A percentile compares a stretch with the other conserved stretches of the same genome.
Conservation (phyloP, 2,113 vertebrate genomes). For the Bos javanicus region DNA sequence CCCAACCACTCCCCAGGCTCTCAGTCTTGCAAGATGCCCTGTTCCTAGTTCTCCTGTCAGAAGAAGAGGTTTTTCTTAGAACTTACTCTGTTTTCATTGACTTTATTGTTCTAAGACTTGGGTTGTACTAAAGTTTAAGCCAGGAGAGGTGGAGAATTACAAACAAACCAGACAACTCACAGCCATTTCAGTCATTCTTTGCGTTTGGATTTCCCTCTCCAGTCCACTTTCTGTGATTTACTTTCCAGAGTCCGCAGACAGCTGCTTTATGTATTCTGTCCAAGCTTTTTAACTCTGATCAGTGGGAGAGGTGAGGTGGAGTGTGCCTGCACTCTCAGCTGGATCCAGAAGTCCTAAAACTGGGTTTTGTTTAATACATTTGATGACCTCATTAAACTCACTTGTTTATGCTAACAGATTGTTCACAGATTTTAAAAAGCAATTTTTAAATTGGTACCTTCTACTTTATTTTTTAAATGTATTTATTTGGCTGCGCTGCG, state of each 20-base stretch:
- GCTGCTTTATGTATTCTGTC: not conserved
- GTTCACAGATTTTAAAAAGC: not conserved
- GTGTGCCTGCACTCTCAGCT: rapidly evolving
- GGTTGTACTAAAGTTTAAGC: not conserved
- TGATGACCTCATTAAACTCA: not conserved
- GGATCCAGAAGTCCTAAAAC: not conserved
- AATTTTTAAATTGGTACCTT: not conserved
- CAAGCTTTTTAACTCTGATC: not conserved
- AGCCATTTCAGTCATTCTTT: not conserved
- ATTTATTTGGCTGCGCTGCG: not conserved
- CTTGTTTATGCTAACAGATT: not conserved
- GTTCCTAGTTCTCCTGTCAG: not conserved
- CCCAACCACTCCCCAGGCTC: not conserved
- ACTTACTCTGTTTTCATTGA: not conserved
- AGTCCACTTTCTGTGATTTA: not conserved
- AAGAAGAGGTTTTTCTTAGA: not conserved
- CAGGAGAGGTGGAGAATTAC: not conserved
- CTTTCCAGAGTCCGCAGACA: not conserved
- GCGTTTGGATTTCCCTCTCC: not conserved
- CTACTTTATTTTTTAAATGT: not conserved
- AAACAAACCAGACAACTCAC: not conserved
- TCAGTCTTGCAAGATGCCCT: not conserved
- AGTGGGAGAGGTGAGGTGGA: not conserved
- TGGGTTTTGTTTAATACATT: not conserved
- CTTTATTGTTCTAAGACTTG: not conserved